Percentiles rank a stretch among this genome's conserved stretches.
Evolutionary conservation across 2,888 invertebrate species (phyloP).

Genomic region (Acleris holmiana): DNA sequence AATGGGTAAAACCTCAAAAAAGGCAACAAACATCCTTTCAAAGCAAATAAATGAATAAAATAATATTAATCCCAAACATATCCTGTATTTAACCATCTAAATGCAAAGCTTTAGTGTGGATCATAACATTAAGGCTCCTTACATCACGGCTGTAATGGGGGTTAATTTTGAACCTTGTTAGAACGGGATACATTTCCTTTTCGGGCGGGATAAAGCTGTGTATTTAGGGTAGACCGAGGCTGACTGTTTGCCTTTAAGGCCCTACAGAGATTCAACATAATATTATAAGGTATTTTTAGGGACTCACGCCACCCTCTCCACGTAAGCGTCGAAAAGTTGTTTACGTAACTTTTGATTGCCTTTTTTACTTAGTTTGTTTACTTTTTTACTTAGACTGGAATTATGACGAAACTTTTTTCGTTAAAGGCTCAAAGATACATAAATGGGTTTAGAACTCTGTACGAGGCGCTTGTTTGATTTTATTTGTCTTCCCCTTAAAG

Average conservation of each 20-base stretch:
- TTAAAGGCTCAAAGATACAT: conserved; percentile 72
- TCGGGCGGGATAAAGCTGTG: conserved; percentile 43
- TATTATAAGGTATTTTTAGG: conserved; percentile 58
- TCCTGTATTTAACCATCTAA: conserved; percentile 10
- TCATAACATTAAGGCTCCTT: conserved; percentile 9
- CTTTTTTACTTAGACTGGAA: conserved; percentile 75
- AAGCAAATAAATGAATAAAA: no score
- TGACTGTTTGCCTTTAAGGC: conserved; percentile 50
- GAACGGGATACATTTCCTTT: background rate
- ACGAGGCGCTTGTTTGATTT: conserved; percentile 56
- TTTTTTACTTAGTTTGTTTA: conserved; percentile 75
- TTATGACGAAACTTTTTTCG: conserved; percentile 79
- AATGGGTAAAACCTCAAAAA: no score
- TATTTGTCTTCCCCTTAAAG: conserved; percentile 54
- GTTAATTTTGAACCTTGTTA: conserved; percentile 7
- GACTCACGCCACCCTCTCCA: conserved; percentile 53
- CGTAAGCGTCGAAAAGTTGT: conserved; percentile 72
- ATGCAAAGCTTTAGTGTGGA: conserved; percentile 13
- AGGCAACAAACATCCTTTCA: no score
- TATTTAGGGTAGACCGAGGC: conserved; percentile 48
- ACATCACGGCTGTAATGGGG: background rate
- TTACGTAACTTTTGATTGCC: conserved; percentile 81
- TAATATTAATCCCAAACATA: background rate
- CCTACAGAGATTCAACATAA: conserved; percentile 60
- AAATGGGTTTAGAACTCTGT: conserved; percentile 68